Conservation (phyloP, 1,140 invertebrate genomes). For the Myzus persicae region DNA sequence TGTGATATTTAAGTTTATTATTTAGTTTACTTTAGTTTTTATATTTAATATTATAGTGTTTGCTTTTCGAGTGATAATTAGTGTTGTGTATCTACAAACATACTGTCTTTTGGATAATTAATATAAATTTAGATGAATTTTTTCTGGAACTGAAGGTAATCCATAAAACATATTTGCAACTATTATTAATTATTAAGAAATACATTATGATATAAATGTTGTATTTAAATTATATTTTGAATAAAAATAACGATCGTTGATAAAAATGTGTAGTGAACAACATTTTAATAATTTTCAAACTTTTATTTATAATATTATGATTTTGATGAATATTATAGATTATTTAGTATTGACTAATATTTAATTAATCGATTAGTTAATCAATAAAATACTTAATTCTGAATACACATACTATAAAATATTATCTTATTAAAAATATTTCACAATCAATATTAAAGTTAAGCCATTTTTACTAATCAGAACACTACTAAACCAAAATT, state of each 20-base stretch:
- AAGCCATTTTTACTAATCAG: neutral
- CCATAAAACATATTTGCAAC: neutral
- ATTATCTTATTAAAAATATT: too few relatives aligned
- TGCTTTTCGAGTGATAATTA: neutral
- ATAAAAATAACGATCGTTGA: neutral
- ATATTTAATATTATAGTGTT: neutral
- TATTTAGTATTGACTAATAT: neutral
- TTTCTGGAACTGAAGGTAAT: neutral
- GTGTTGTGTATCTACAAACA: neutral
- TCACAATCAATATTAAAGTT: neutral
- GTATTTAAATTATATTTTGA: neutral
- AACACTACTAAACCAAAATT: neutral
- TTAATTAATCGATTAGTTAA: neutral
- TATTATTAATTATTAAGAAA: neutral
- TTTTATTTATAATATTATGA: neutral
- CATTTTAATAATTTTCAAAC: too few relatives aligned
- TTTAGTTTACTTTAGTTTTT: constrained; percentile 4
- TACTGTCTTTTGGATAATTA: neutral
- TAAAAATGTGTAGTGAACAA: neutral
- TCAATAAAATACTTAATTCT: neutral
- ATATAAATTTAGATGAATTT: neutral
- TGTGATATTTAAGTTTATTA: neutral
- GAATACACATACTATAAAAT: neutral
- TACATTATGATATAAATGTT: neutral
- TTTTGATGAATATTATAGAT: neutral